A percentile compares a stretch with the other conserved stretches of the same genome.
phyloP scores from a whole-genome alignment of 2,888 invertebrate genomes.

The Bugula neritina region DNA sequence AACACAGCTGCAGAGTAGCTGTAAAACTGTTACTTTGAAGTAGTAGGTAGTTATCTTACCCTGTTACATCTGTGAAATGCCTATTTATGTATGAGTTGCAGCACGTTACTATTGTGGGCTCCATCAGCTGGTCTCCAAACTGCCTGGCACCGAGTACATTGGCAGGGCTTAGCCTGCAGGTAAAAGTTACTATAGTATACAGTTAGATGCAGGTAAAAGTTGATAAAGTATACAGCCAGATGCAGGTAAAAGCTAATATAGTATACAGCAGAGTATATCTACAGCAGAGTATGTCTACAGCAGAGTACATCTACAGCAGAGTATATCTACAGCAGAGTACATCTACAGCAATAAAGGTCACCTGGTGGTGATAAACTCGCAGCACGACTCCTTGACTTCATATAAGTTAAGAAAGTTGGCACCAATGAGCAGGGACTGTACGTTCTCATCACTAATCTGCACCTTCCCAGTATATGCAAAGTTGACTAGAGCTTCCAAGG shows the following conservation, averaged over 20 bases:
- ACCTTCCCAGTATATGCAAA: conserved; percentile 77
- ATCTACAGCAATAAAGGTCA: conserved; percentile 37
- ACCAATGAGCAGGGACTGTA: conserved; percentile 76
- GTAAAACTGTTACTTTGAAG: not conserved
- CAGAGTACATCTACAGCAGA: too few species aligned
- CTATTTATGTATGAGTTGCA: conserved; percentile 74
- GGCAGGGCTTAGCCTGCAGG: conserved; percentile 67
- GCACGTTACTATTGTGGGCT: conserved; percentile 65
- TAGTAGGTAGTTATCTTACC: conserved; percentile 34
- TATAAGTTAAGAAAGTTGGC: conserved; percentile 74
- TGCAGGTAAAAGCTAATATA: too few species aligned
- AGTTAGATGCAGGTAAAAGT: too few species aligned
- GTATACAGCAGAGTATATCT: too few species aligned
- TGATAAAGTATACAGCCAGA: too few species aligned
- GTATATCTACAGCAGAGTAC: too few species aligned
- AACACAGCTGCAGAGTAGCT: too few species aligned
- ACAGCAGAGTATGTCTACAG: too few species aligned
- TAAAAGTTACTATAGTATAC: too few species aligned
- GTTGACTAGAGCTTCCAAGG: conserved; percentile 73
- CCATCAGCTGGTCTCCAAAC: conserved; percentile 74
- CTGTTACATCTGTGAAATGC: conserved; percentile 70
- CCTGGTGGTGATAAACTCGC: conserved; percentile 70
- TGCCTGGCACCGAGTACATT: conserved; percentile 74
- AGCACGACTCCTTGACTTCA: conserved; percentile 75
- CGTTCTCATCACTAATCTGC: conserved; percentile 70